A percentile compares a stretch with the other conserved stretches of the same genome.
Conservation (phyloP, 2,113 vertebrate genomes). For the Protomyctophum bolini region DNA sequence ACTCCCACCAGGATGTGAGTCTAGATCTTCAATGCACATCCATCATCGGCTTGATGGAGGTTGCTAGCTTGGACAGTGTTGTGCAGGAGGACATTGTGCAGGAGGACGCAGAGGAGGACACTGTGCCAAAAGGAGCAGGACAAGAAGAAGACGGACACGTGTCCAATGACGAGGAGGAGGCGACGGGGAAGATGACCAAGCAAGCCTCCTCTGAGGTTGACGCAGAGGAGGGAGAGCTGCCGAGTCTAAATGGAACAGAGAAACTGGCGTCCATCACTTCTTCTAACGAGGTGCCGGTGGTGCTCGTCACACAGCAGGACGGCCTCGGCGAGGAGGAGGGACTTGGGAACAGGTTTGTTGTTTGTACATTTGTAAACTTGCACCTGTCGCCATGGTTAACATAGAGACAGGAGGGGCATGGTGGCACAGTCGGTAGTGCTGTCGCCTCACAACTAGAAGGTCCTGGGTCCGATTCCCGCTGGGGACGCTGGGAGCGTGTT, state of each 20-base stretch:
- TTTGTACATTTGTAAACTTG: no score
- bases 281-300: background rate
- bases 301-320: background rate
- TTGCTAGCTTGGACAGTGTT: conserved; percentile 30
- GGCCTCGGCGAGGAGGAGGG: conserved; percentile 7
- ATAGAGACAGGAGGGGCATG: no score
- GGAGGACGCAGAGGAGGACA: conserved; percentile 2
- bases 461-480: no score
- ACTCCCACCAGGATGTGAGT: conserved; percentile 25
- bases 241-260: conserved; percentile 19
- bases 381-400: no score
- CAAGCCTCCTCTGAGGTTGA: background rate
- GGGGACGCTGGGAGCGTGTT: no score
- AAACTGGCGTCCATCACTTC: background rate
- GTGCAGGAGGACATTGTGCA: background rate
- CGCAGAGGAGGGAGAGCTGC: conserved; percentile 15
- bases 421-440: no score
- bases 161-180: conserved; percentile 4
- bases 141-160: conserved; percentile 4
- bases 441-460: no score
- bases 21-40: conserved; percentile 11
- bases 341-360: conserved; percentile 49
- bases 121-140: background rate
- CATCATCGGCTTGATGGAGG: conserved; percentile 5
- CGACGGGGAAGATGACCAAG: background rate